phyloP scores from a whole-genome alignment of 2,113 vertebrate species.

The Cromileptes altivelis region DNA sequence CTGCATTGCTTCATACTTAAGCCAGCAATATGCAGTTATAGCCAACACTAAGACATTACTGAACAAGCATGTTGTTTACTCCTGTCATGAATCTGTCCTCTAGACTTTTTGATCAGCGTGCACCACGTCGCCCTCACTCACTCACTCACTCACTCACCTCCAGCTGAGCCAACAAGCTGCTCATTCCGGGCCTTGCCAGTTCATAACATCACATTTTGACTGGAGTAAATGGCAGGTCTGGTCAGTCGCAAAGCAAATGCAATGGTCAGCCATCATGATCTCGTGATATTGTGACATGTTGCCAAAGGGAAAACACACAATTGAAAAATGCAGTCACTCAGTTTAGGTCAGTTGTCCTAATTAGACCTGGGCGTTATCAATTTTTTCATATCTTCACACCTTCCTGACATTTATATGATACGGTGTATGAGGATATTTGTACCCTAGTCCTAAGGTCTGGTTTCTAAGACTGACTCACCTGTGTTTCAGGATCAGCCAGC shows the following conservation, averaged over 20 bases:
- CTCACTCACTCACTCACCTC: constrained; percentile 22
- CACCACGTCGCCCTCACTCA: background rate
- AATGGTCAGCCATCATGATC: background rate
- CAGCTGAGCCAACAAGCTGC: constrained; percentile 67
- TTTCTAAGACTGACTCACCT: too few relatives aligned
- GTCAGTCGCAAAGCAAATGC: constrained; percentile 24
- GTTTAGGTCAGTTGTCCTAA: background rate
- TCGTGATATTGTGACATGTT: too few relatives aligned
- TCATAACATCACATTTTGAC: constrained; percentile 38
- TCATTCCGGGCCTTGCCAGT: constrained; percentile 40
- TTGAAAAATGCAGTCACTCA: background rate
- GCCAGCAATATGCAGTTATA: background rate
- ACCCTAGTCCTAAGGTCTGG: too few relatives aligned
- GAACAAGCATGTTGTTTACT: constrained; percentile 16
- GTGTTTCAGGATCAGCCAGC: background rate
- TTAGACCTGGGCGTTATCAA: too few relatives aligned
- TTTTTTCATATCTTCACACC: too few relatives aligned
- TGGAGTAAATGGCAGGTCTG: constrained; percentile 31
- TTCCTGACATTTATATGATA: too few relatives aligned
- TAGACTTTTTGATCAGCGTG: constrained; percentile 4
- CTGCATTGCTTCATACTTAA: background rate
- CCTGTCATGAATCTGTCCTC: constrained; percentile 15
- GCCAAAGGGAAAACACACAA: background rate
- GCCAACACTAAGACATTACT: background rate
- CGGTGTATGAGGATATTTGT: too few relatives aligned